Evolutionary conservation across 2,113 vertebrate species (phyloP), one percentile per base, ranked within the genome.

Genomic region (Cygnus atratus): DNA sequence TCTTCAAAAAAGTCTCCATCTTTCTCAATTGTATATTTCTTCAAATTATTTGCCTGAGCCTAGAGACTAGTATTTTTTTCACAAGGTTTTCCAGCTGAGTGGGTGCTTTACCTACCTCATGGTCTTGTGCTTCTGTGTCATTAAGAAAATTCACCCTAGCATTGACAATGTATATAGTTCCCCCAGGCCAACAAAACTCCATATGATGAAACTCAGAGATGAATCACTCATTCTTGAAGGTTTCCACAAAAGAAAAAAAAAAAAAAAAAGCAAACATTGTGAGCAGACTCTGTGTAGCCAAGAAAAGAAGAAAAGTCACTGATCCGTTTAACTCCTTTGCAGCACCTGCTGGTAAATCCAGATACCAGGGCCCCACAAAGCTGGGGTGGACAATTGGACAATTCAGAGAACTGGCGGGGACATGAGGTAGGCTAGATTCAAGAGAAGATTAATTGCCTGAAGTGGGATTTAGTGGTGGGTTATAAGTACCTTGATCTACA

Each of bases 11-110:
- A 77, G 24, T 80, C n/a, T 95, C 59, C 7, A 55, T 89, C 80
- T 95, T 92, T 82, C 41, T 92, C 39, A 57, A 11, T 25, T 57
- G 20, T 85, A 4, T 67, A 68, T 95, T 96, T 83, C 46, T 82
- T 92, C 78, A 89, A 92, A 88, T 95, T 82, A 88, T 87, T 94
- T 71, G 11, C 85, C 37, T 95, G 50, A 89, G 26, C 66, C 55
- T 81, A 28, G 28, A 95, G 19, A 95, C 26, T 43, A 72, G 31
- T 83, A 19, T 87, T 84, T 90, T 90, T 88, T 91, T 93, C 24
- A 24, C 41, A 54, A 52, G 8, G 17, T 75, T 90, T 77, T 80
- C 66, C 63, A 89, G 66, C 26, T 73, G 46, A 96, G 48, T 46
- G 65, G 55, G 44, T 88, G 19, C 66, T 96, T 88, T 92, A 44